These are phyloP conservation scores for Sarcophilus harrisii DNA, from an alignment of 2,797 vertebrate species.

Conservation along the genomic window DNA sequence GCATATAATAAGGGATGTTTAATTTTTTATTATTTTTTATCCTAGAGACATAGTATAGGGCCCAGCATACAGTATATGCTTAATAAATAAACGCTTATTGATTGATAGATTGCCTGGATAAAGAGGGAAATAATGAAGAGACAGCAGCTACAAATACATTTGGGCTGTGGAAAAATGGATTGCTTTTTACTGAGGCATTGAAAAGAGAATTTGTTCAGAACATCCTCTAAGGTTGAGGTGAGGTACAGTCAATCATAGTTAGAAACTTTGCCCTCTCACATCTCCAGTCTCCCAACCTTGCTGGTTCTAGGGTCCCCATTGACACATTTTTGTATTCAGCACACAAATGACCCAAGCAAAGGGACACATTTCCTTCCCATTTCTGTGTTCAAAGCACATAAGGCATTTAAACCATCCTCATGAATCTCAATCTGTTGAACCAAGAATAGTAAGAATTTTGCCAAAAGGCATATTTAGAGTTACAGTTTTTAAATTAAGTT, in stretches of 20 bases:
- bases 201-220: background rate
- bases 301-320: background rate
- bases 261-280: background rate
- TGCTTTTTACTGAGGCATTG: background rate
- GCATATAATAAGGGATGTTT: background rate
- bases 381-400: background rate
- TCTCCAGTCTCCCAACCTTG: background rate
- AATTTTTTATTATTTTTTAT: background rate
- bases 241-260: background rate
- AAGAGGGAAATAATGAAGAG: background rate
- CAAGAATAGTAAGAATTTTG: slow-evolving; percentile 18
- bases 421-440: background rate
- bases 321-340: background rate
- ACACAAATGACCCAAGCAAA: background rate
- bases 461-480: slow-evolving; percentile 40
- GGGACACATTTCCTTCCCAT: background rate
- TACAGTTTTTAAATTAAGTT: background rate
- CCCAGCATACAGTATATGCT: background rate
- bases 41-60: background rate
- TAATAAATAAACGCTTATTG: background rate
- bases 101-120: background rate
- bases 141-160: background rate
- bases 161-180: background rate
- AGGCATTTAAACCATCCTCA: background rate
- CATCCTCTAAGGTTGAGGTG: background rate